Evolutionary conservation across 1,140 invertebrate species (phyloP), one percentile per base, ranked within the genome.

Genomic region (Chionoecetes opilio): DNA sequence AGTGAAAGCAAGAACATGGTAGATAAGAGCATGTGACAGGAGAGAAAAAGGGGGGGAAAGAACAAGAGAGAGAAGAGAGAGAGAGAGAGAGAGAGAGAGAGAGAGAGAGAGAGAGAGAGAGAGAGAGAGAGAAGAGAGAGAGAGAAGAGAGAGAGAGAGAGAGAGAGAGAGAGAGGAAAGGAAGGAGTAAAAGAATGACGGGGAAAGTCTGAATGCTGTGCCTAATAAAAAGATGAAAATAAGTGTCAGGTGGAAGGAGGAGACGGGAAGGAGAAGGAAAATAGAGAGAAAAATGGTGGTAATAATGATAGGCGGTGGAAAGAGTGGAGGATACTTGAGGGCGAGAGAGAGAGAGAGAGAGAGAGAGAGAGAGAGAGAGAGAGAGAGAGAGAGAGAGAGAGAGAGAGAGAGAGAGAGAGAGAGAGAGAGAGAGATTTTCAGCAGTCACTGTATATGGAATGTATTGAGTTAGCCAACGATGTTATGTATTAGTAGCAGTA

Each of bases 371-470:
- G 35, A 37, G 35, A 37, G 35, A 86, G 35, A 86, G 35, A 37
- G 35, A 37, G 85, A 86, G 35, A 86, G 85, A 86, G 85, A 86
- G 85, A 86, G 35, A 86, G 35, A 86, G 35, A 37, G 35, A 37
- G 85, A 86, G 35, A 86, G 85, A 86, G 85, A 63, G 53, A 63
- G 53, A 21, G 17, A 63, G 17, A 63, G 53, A 63, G 26, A 21
- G 21, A 21, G 26, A 63, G 3, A 63, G 26, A 63, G 53, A 63
- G 53, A 21, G 14, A 41, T 41, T 41, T 6, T 41, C 14, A 41
- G 3, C 5, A 41, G 14, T 41, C 38, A 6, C 5, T n/a, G n/a
- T n/a, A n/a, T n/a, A n/a, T n/a, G n/a, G n/a, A n/a, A n/a, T 41
- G 38, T 6, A 41, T 14, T 41, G 14, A 41, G 14, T 41, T 41